phyloP scores from a whole-genome alignment of 2,888 invertebrate genomes.

The Mesorhabditis spiculigera region DNA sequence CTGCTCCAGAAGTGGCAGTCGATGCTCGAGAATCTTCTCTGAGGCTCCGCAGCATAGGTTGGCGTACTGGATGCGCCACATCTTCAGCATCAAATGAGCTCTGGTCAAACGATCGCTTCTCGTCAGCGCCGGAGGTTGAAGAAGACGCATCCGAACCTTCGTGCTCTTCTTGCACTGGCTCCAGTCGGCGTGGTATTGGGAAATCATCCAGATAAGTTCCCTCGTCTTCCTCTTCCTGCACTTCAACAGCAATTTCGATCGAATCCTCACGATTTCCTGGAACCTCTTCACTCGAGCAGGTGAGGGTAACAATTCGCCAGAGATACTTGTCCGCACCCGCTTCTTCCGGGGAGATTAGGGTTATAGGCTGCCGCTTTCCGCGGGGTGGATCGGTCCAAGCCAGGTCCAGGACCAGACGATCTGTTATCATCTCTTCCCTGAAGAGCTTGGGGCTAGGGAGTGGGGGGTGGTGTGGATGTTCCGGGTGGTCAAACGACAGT shows the following conservation, averaged over 20 bases:
- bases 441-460: too few relatives aligned
- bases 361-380: not conserved
- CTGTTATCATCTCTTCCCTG: too few relatives aligned
- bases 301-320: not conserved
- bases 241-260: not conserved
- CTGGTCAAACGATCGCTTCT: conserved; percentile 4
- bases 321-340: not conserved
- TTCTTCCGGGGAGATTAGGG: not conserved
- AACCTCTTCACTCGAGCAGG: not conserved
- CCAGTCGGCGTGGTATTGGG: not conserved
- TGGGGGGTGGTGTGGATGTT: too few relatives aligned
- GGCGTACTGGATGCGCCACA: not conserved
- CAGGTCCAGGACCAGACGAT: too few relatives aligned
- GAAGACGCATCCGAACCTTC: not conserved
- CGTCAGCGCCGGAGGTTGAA: conserved; percentile 17
- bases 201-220: not conserved
- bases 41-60: not conserved
- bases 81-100: conserved; percentile 7
- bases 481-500: not conserved
- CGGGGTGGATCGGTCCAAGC: not conserved
- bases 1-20: conserved; percentile 25
- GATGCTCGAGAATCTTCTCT: not conserved
- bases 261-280: not conserved
- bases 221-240: not conserved
- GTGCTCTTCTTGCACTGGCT: not conserved